Evolutionary conservation across 1,140 invertebrate genomes (phyloP).

Genomic region (Druon quercuslanigerum): DNA sequence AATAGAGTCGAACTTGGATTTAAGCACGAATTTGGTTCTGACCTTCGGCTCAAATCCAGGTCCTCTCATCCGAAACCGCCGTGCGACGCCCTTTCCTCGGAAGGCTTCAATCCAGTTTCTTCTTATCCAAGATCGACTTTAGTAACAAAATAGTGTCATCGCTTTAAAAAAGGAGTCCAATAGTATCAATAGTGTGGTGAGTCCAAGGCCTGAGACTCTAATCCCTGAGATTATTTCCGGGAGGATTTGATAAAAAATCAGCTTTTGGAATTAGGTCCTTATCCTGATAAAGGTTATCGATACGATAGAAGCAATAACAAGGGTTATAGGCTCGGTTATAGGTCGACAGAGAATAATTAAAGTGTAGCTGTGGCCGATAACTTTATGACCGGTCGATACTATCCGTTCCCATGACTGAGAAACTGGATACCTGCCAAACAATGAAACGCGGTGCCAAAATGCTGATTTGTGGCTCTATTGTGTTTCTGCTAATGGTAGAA

Average conservation of each 20-base stretch:
- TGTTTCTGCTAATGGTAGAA: constrained; percentile 53
- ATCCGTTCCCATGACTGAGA: constrained; percentile 44
- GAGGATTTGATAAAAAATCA: constrained; percentile 33
- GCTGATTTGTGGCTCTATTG: constrained; percentile 56
- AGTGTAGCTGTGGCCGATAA: constrained; percentile 42
- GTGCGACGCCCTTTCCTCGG: too few relatives aligned
- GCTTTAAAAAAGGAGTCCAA: too few relatives aligned
- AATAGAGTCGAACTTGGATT: too few relatives aligned
- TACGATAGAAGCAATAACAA: constrained; percentile 37
- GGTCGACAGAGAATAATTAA: constrained; percentile 49
- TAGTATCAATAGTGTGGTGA: too few relatives aligned
- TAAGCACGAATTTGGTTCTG: too few relatives aligned
- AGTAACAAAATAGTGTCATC: too few relatives aligned
- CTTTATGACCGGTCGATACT: constrained; percentile 47
- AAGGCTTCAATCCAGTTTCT: too few relatives aligned
- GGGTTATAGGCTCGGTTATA: neutral
- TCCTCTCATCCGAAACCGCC: too few relatives aligned
- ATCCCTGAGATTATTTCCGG: constrained; percentile 15
- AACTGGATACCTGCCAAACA: constrained; percentile 57
- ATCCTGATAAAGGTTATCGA: constrained; percentile 16
- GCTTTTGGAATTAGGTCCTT: neutral
- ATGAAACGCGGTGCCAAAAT: constrained; percentile 56
- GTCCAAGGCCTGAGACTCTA: too few relatives aligned
- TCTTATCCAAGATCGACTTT: too few relatives aligned
- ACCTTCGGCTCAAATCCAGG: too few relatives aligned